Base-by-base conservation (phyloP, 1,140 invertebrate genomes). In the Leptinotarsa undecemlineata region DNA sequence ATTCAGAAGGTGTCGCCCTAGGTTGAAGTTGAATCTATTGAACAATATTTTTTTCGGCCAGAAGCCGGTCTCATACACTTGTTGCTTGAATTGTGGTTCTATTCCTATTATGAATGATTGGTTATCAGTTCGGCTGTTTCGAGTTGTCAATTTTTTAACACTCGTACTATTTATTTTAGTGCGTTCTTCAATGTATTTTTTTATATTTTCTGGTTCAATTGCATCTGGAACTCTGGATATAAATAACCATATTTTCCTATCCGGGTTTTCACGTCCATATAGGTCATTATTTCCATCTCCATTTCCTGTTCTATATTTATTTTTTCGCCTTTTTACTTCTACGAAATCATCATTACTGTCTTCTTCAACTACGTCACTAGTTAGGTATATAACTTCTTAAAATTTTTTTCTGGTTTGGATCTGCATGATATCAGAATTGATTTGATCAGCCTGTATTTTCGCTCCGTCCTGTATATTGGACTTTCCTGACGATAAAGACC, bases 231-330 rank as follows among this genome's bases (percentile, higher is more conserved):
- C 20, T 64, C 62, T 20, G 20, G 62, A 64, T 20, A 64, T 15
- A 64, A 64, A 64, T 64, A 64, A 64, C 62, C 23, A 64, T 64
- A 20, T 64, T 20, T 64, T 64, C 20, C 62, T 64, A 20, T 64
- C 62, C 15, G 3, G 15, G 20, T 64, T 64, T 64, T 64, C 20
- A 20, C 62, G 62, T 11, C 62, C 17, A 20, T 64, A 64, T n/a
- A 64, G 20, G 3, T 64, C 62, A 15, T 64, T 20, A 64, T 64
- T 14, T 64, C 62, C 62, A 26, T 14, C 62, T 64, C 62, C 62
- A 26, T 20, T 64, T 64, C 62, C 62, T 15, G 20, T 64, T 14
- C 14, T n/a, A n/a, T 64, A 20, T 64, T 64, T 64, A 15, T 20
- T 64, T 64, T 64, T 64, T 23, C 62, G 20, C 13, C 20, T 64